Conservation (phyloP, 2,797 vertebrate genomes). For the Leucoraja ocellata region DNA sequence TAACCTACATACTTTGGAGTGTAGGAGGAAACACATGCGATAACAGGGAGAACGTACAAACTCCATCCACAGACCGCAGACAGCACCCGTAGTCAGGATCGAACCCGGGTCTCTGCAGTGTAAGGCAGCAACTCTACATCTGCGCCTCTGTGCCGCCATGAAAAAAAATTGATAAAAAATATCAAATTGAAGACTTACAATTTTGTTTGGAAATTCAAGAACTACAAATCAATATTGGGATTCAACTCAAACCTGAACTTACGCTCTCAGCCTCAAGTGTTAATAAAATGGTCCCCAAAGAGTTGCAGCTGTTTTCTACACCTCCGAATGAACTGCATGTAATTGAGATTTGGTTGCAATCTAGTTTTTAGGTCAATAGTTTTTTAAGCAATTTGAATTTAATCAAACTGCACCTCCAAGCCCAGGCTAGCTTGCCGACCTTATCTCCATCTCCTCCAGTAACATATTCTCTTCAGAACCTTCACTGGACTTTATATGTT, state of each 20-base stretch:
- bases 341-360: constrained; percentile 35
- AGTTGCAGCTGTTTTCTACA: background rate
- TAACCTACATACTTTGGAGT: too few species aligned
- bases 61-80: too few species aligned
- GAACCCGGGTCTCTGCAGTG: too few species aligned
- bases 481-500: background rate
- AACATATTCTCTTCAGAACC: constrained; percentile 1
- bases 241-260: constrained; percentile 14
- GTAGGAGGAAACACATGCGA: too few species aligned
- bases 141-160: too few species aligned
- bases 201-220: constrained; percentile 2
- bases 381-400: constrained; percentile 36
- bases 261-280: constrained; percentile 14
- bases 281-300: constrained; percentile 31
- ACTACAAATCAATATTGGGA: background rate
- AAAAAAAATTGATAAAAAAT: background rate
- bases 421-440: background rate
- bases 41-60: too few species aligned
- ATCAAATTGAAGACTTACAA: background rate
- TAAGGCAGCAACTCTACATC: too few species aligned
- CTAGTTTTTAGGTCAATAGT: constrained; percentile 34
- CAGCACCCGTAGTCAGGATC: too few species aligned
- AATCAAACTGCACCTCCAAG: constrained; percentile 30
- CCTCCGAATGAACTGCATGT: background rate
- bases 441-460: background rate